Evolutionary conservation across 2,888 invertebrate genomes (phyloP).

Genomic region (Nephrocerus scutellatus): DNA sequence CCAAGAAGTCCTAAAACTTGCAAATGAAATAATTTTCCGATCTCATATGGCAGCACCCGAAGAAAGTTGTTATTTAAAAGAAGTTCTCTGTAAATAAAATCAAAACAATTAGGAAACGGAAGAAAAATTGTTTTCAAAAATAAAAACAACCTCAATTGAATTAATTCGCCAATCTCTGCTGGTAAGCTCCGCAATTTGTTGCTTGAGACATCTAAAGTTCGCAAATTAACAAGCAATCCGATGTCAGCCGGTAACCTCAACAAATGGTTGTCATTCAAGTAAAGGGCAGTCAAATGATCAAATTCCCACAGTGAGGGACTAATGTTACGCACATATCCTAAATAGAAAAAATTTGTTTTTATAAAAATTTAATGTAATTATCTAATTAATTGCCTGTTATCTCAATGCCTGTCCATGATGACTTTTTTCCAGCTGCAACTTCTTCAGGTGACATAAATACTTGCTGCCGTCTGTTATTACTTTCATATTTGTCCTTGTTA

Average conservation of each 20-base stretch:
- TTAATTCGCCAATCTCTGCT: slow-evolving; percentile 92
- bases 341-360: slow-evolving; percentile 2
- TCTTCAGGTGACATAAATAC: slow-evolving; percentile 91
- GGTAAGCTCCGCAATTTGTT: slow-evolving; percentile 93
- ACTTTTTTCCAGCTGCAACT: slow-evolving; percentile 84
- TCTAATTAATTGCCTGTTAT: slow-evolving; percentile 56
- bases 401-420: slow-evolving; percentile 88
- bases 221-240: slow-evolving; percentile 72
- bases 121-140: neutral
- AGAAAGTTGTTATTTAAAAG: slow-evolving; percentile 91
- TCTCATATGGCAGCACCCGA: slow-evolving; percentile 88
- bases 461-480: slow-evolving; percentile 72
- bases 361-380: neutral
- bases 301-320: slow-evolving; percentile 88
- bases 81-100: slow-evolving; percentile 65
- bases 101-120: slow-evolving; percentile 11
- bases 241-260: slow-evolving; percentile 89
- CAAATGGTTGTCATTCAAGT: slow-evolving; percentile 92
- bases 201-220: slow-evolving; percentile 84
- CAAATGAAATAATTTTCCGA: slow-evolving; percentile 95
- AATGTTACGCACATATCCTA: slow-evolving; percentile 90
- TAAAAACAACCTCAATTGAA: slow-evolving; percentile 69
- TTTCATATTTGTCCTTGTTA: slow-evolving; percentile 87
- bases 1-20: slow-evolving; percentile 87
- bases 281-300: slow-evolving; percentile 86